Conservation (phyloP, 2,888 invertebrate genomes). For the Lepidochitona cinerea region DNA sequence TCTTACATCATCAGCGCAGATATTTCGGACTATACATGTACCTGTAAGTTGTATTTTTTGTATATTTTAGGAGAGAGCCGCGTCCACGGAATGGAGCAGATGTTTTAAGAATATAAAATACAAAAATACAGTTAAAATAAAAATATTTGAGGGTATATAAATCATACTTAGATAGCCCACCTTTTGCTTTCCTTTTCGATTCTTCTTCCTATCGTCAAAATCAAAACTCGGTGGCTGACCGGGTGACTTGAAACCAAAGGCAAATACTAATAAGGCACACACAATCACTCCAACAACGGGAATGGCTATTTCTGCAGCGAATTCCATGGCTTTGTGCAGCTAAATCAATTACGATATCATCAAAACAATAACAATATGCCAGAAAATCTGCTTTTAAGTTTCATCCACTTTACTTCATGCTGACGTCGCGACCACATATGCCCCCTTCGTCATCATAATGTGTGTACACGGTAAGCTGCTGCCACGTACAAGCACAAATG, state of each 20-base stretch:
- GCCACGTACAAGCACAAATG: too few relatives aligned
- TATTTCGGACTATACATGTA: too few relatives aligned
- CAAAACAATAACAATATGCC: conserved; percentile 48
- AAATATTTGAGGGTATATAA: too few relatives aligned
- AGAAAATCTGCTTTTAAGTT: conserved; percentile 10
- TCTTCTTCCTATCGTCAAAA: conserved; percentile 49
- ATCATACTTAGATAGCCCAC: too few relatives aligned
- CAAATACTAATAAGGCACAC: conserved; percentile 82
- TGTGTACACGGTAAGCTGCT: conserved; percentile 25
- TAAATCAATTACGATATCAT: not conserved
- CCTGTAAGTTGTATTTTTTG: too few relatives aligned
- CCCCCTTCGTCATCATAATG: conserved; percentile 48
- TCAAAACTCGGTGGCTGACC: conserved; percentile 77
- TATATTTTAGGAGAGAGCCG: too few relatives aligned
- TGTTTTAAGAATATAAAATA: too few relatives aligned
- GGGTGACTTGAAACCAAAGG: conserved; percentile 84
- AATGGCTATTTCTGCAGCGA: conserved; percentile 73
- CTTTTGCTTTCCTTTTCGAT: not conserved
- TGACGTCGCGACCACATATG: conserved; percentile 51
- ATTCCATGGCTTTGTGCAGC: conserved; percentile 51
- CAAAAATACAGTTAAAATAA: too few relatives aligned
- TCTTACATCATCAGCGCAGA: too few relatives aligned
- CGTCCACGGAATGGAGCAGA: too few relatives aligned
- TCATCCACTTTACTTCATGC: conserved; percentile 40
- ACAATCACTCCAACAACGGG: conserved; percentile 79